Percentiles rank a stretch among this genome's conserved stretches.
Evolutionary conservation across 2,113 vertebrate genomes (phyloP).

Genomic region (Petrocephalus microphthalmus): DNA sequence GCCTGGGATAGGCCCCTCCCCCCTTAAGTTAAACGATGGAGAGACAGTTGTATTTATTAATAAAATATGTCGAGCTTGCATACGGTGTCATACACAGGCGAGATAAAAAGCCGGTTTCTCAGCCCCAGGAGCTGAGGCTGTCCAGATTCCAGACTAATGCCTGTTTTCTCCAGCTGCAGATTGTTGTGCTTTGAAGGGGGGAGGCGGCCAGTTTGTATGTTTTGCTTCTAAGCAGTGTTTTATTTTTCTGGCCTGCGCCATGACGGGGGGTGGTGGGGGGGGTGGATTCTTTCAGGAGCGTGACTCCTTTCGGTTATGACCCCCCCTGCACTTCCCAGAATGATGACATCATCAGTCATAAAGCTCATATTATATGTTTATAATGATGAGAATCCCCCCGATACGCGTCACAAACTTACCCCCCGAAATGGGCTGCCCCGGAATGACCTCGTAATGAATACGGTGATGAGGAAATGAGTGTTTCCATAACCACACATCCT

Average conservation of each 20-base stretch:
- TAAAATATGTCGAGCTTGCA: neutral
- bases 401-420: neutral
- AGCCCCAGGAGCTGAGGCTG: neutral
- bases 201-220: conserved; percentile 37
- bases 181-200: conserved; percentile 29
- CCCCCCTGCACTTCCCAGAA: neutral
- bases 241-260: neutral
- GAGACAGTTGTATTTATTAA: neutral
- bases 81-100: neutral
- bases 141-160: conserved; percentile 24
- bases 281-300: neutral
- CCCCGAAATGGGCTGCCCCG: neutral
- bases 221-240: conserved; percentile 34
- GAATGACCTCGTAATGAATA: neutral
- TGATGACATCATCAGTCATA: neutral
- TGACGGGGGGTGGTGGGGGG: neutral
- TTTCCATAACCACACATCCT: neutral
- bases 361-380: neutral
- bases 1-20: neutral
- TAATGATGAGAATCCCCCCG: neutral
- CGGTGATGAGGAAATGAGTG: neutral
- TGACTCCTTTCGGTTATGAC: neutral
- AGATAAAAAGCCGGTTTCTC: neutral
- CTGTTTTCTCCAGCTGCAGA: conserved; percentile 48
- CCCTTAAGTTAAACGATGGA: neutral